Conservation (phyloP, 2,888 invertebrate genomes). For the Heliconius ismenius region DNA sequence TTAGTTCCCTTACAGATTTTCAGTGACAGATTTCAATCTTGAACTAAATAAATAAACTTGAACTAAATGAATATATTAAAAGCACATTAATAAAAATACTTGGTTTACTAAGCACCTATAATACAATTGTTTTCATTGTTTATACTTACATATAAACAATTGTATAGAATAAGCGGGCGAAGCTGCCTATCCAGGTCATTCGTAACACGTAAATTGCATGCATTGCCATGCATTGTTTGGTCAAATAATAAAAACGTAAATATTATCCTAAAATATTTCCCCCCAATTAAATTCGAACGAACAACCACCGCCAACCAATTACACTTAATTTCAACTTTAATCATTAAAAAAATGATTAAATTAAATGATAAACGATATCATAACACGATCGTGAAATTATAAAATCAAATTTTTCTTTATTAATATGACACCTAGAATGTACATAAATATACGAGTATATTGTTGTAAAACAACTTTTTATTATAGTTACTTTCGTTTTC, state of each 20-base stretch:
- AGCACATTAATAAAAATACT: no score
- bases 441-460: not conserved
- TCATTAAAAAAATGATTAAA: not conserved
- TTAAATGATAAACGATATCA: not conserved
- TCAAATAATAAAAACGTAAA: not conserved
- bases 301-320: not conserved
- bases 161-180: no score
- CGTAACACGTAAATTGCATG: no score
- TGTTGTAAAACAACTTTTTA: slow-evolving; percentile 13
- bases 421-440: not conserved
- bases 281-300: not conserved
- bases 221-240: not conserved
- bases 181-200: no score
- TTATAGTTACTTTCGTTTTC: slow-evolving; percentile 9
- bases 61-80: no score
- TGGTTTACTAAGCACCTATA: no score
- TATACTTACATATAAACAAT: no score
- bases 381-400: not conserved
- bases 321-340: not conserved
- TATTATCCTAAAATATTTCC: not conserved
- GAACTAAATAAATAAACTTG: no score
- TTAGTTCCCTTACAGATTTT: no score
- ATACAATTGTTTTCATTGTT: no score
- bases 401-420: not conserved
- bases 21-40: no score